Percentiles rank a stretch among this genome's conserved stretches.
Conservation (phyloP, 2,888 invertebrate species). For the Ctenicera cuprea region DNA sequence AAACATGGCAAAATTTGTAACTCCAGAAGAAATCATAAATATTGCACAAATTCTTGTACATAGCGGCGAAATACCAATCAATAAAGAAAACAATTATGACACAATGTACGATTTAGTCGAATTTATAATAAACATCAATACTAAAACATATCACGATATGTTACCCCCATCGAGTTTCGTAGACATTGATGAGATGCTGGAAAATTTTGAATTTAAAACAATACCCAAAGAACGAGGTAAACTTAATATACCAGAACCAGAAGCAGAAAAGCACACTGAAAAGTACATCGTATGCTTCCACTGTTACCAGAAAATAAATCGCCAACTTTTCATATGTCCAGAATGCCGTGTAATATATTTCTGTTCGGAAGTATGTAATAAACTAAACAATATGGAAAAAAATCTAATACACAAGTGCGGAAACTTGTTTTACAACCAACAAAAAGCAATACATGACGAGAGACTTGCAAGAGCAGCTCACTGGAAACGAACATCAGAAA, state of each 20-base stretch:
- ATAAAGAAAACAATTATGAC: slow-evolving; percentile 1
- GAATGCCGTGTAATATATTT: slow-evolving; percentile 66
- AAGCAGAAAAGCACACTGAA: slow-evolving; percentile 51
- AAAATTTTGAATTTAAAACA: slow-evolving; percentile 31
- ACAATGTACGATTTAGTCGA: slow-evolving; percentile 36
- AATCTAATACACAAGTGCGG: slow-evolving; percentile 58
- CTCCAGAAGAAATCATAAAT: slow-evolving; percentile 54
- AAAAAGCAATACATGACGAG: slow-evolving; percentile 36
- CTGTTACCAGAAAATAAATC: slow-evolving; percentile 61
- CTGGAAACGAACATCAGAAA: neutral
- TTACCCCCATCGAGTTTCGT: slow-evolving; percentile 4
- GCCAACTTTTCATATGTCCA: slow-evolving; percentile 64
- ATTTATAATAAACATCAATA: slow-evolving; percentile 36
- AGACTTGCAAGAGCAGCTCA: slow-evolving; percentile 9
- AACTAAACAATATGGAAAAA: slow-evolving; percentile 58
- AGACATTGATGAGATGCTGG: slow-evolving; percentile 24
- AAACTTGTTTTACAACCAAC: slow-evolving; percentile 55
- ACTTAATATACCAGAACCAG: slow-evolving; percentile 49
- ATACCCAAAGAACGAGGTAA: neutral
- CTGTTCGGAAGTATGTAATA: slow-evolving; percentile 67
- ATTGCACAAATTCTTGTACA: slow-evolving; percentile 61
- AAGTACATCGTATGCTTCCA: slow-evolving; percentile 68
- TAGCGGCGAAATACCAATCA: slow-evolving; percentile 37
- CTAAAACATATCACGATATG: no score
- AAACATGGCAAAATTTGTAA: slow-evolving; percentile 62